These are phyloP conservation scores for Amphiduros pacificus DNA, from an alignment of 2,888 invertebrate genomes.

Conservation along the genomic window DNA sequence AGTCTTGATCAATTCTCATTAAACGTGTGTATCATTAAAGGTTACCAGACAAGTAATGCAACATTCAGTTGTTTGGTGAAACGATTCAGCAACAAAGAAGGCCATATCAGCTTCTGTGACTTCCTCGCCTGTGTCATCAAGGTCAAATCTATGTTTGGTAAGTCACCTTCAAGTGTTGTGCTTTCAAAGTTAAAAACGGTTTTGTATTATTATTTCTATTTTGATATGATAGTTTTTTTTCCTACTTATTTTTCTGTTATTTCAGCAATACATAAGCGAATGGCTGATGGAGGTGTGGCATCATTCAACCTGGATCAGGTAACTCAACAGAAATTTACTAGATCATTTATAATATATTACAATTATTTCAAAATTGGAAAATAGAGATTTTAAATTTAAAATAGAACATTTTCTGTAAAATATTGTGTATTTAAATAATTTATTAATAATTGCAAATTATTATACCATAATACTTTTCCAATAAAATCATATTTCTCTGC, in stretches of 20 bases:
- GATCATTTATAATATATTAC: too few species aligned
- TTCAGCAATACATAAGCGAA: neutral
- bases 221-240: neutral
- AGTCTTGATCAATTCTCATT: neutral
- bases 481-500: too few species aligned
- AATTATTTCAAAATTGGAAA: too few species aligned
- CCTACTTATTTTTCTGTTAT: neutral
- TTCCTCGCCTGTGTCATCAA: conserved; percentile 92
- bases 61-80: conserved; percentile 85
- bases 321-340: too few species aligned
- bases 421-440: too few species aligned
- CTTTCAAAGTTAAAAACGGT: too few species aligned
- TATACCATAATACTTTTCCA: too few species aligned
- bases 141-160: conserved; percentile 92
- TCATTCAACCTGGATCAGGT: neutral
- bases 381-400: too few species aligned
- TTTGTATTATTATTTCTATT: neutral
- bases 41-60: conserved; percentile 83
- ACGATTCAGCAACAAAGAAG: conserved; percentile 80
- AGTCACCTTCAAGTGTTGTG: conserved; percentile 48
- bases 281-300: neutral
- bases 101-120: conserved; percentile 86
- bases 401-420: too few species aligned
- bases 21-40: too few species aligned
- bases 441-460: too few species aligned